Conservation (phyloP, 2,797 vertebrate species). For the Danio choprae region DNA sequence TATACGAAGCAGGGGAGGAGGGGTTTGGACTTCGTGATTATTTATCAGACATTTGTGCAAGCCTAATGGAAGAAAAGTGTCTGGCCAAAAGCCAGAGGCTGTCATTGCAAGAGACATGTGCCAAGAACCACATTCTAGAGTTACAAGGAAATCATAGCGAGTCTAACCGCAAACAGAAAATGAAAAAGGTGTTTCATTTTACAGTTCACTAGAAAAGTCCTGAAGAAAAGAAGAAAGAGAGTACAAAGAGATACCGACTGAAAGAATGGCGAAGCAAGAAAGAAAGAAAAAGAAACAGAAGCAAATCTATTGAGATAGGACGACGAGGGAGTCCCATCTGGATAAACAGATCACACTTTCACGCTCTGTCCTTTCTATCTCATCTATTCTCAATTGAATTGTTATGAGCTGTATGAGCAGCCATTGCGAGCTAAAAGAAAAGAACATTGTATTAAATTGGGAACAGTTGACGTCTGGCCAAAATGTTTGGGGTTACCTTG, state of each 20-base stretch:
- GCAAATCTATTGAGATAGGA: conserved; percentile 21
- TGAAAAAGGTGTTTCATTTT: conserved; percentile 66
- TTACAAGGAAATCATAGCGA: conserved; percentile 60
- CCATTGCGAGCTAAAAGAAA: conserved; percentile 25
- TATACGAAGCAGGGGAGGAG: conserved; percentile 14
- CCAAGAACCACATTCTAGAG: conserved; percentile 61
- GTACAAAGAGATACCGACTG: neutral
- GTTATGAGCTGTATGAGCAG: conserved; percentile 18
- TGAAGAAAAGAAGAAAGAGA: neutral
- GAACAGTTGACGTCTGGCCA: conserved; percentile 17
- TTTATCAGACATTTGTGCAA: conserved; percentile 63
- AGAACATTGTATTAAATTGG: conserved; percentile 15
- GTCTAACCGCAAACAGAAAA: conserved; percentile 58
- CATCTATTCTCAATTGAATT: conserved; percentile 1
- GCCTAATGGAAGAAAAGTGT: conserved; percentile 61
- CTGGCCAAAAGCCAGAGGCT: conserved; percentile 54
- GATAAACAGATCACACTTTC: conserved; percentile 12
- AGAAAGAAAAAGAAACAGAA: conserved; percentile 11
- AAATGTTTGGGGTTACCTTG: conserved; percentile 45
- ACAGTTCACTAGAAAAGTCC: conserved; percentile 53
- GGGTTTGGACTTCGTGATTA: conserved; percentile 49
- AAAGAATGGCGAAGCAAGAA: neutral
- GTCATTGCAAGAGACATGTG: conserved; percentile 52
- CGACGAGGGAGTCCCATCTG: conserved; percentile 23
- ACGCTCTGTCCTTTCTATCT: conserved; percentile 2